A percentile compares a stretch with the other conserved stretches of the same genome.
phyloP scores from a whole-genome alignment of 2,888 invertebrate species.

The Zeuzera pyrina region DNA sequence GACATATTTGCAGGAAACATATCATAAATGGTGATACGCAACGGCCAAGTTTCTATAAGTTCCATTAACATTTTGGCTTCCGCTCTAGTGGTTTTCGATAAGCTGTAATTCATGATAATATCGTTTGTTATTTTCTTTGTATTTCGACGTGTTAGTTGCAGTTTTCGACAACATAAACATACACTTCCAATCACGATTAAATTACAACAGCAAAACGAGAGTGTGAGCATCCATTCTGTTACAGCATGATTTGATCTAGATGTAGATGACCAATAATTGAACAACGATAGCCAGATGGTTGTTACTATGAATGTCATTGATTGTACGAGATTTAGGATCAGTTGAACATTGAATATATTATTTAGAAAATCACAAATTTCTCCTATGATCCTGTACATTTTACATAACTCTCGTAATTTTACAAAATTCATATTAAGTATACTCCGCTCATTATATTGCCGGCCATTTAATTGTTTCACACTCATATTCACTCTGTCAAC shows the following conservation, averaged over 20 bases:
- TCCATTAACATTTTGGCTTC: slow-evolving; percentile 13
- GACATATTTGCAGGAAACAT: slow-evolving; percentile 50
- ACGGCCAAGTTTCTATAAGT: slow-evolving; percentile 12
- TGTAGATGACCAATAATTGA: slow-evolving; percentile 3
- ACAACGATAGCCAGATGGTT: slow-evolving; percentile 10
- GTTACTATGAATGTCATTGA: slow-evolving; percentile 9
- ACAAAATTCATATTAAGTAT: background rate
- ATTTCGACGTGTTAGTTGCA: slow-evolving; percentile 5
- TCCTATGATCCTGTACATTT: slow-evolving; percentile 9
- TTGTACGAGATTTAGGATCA: slow-evolving; percentile 9
- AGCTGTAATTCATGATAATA: slow-evolving; percentile 12
- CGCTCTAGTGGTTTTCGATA: slow-evolving; percentile 4
- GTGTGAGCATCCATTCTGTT: slow-evolving; percentile 3
- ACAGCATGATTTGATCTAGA: slow-evolving; percentile 1
- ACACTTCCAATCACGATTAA: slow-evolving; percentile 6
- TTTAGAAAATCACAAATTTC: slow-evolving; percentile 10
- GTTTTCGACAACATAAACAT: slow-evolving; percentile 8
- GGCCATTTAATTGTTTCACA: too few species aligned
- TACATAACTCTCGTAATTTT: slow-evolving; percentile 7
- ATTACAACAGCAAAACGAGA: slow-evolving; percentile 7
- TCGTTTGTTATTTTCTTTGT: slow-evolving; percentile 11
- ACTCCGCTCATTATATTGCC: too few species aligned
- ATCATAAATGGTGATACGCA: slow-evolving; percentile 35
- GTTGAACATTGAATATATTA: slow-evolving; percentile 11
- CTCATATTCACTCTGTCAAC: background rate